A percentile compares a stretch with the other conserved stretches of the same genome.
phyloP scores from a whole-genome alignment of 1,140 invertebrate genomes.

The Drosophila murphyi region DNA sequence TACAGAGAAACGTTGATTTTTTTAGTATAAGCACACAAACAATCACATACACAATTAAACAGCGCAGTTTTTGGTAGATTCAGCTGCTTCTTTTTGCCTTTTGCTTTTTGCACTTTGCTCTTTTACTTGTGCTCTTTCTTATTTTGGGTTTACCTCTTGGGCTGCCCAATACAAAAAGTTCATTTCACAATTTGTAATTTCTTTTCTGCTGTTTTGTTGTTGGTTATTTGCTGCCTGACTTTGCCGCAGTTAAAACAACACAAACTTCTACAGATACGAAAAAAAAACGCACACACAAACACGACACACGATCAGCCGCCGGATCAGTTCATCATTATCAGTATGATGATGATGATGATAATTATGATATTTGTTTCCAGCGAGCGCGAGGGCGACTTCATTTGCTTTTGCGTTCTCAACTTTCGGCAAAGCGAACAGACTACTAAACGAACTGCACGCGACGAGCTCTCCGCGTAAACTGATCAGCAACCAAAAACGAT shows the following conservation, averaged over 20 bases:
- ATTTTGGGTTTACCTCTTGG: conserved; percentile 46
- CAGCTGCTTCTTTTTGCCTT: conserved; percentile 44
- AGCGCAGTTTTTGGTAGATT: conserved; percentile 59
- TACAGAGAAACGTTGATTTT: conserved; percentile 17
- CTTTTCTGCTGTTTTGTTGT: conserved; percentile 21
- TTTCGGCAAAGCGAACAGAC: conserved; percentile 34
- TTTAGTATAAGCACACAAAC: conserved; percentile 37
- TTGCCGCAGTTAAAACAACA: conserved; percentile 59
- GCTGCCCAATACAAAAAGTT: conserved; percentile 41
- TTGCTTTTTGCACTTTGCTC: conserved; percentile 37
- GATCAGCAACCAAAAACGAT: conserved; percentile 32
- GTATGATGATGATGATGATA: conserved; percentile 49
- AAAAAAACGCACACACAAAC: conserved; percentile 20
- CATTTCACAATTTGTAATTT: conserved; percentile 51
- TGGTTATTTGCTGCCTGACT: conserved; percentile 31
- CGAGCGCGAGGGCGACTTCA: conserved; percentile 37
- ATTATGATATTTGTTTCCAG: conserved; percentile 34
- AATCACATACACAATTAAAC: conserved; percentile 17
- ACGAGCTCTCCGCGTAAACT: conserved; percentile 45
- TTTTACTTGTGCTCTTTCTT: conserved; percentile 47
- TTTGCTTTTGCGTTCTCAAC: conserved; percentile 45
- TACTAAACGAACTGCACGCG: conserved; percentile 40
- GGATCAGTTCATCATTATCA: conserved; percentile 67
- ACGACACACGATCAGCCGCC: conserved; percentile 51
- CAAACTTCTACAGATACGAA: conserved; percentile 2